Evolutionary conservation across 2,888 invertebrate species (phyloP).

Genomic region (Alsophila aescularia): DNA sequence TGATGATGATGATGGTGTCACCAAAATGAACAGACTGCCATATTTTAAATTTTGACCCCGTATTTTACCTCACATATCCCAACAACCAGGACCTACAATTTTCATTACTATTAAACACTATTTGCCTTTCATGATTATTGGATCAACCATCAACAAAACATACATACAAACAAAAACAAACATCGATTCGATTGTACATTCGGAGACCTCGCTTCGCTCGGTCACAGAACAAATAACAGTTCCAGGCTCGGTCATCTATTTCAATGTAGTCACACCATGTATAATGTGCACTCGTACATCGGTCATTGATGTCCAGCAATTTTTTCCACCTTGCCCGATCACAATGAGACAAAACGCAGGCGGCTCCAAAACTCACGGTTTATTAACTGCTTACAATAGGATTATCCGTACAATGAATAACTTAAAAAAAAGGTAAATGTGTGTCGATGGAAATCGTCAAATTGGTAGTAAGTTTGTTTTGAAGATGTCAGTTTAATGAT

Average conservation of each 20-base stretch:
- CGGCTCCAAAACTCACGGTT: constrained; percentile 58
- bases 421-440: too few species aligned
- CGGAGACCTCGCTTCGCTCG: too few species aligned
- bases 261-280: constrained; percentile 46
- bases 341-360: constrained; percentile 52
- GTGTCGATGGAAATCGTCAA: not conserved
- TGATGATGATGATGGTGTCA: too few species aligned
- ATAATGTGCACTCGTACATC: constrained; percentile 36
- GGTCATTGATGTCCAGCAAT: constrained; percentile 71
- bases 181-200: too few species aligned
- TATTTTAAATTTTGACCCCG: too few species aligned
- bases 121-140: too few species aligned
- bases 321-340: constrained; percentile 68
- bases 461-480: constrained; percentile 23
- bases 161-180: too few species aligned
- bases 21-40: too few species aligned
- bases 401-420: constrained; percentile 54
- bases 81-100: too few species aligned
- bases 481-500: constrained; percentile 21
- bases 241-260: not conserved
- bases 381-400: constrained; percentile 66
- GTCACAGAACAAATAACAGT: not conserved
- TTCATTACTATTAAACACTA: too few species aligned
- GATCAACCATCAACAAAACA: too few species aligned
- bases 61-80: too few species aligned